These are phyloP conservation scores for Acestrorhynchus altus DNA, from an alignment of 2,797 vertebrate genomes.

Conservation along the genomic window DNA sequence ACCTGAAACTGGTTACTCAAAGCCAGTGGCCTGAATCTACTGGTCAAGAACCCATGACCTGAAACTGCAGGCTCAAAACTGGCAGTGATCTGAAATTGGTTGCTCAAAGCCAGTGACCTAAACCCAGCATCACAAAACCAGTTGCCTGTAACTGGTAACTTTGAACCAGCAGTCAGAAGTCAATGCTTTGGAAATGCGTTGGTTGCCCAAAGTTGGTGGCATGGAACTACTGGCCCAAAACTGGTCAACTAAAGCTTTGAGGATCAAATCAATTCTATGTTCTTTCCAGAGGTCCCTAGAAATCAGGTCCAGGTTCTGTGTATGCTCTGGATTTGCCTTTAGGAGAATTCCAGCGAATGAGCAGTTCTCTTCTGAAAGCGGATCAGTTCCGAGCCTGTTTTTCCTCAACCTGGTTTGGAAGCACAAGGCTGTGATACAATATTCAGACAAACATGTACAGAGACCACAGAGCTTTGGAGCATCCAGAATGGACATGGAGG, in stretches of 20 bases:
- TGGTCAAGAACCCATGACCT: neutral
- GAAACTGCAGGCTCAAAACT: neutral
- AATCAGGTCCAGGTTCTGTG: neutral
- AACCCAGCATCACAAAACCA: neutral
- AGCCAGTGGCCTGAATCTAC: too few species aligned
- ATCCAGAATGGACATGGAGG: conserved; percentile 50
- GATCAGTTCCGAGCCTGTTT: neutral
- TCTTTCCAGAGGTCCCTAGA: neutral
- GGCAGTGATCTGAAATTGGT: neutral
- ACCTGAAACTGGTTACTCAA: too few species aligned
- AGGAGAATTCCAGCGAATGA: neutral
- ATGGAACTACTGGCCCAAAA: neutral
- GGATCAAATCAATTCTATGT: neutral
- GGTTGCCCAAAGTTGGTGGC: neutral
- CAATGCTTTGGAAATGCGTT: neutral
- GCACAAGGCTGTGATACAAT: conserved; percentile 30
- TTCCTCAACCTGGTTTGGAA: conserved; percentile 29
- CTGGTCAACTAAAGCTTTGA: neutral
- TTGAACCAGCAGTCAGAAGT: too few species aligned
- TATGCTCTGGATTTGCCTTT: neutral
- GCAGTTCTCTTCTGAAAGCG: neutral
- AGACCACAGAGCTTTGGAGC: conserved; percentile 48
- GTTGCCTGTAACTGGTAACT: neutral
- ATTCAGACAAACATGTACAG: conserved; percentile 55
- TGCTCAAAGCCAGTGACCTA: neutral